phyloP scores from a whole-genome alignment of 2,797 vertebrate genomes.

The Aldrovandia affinis region DNA sequence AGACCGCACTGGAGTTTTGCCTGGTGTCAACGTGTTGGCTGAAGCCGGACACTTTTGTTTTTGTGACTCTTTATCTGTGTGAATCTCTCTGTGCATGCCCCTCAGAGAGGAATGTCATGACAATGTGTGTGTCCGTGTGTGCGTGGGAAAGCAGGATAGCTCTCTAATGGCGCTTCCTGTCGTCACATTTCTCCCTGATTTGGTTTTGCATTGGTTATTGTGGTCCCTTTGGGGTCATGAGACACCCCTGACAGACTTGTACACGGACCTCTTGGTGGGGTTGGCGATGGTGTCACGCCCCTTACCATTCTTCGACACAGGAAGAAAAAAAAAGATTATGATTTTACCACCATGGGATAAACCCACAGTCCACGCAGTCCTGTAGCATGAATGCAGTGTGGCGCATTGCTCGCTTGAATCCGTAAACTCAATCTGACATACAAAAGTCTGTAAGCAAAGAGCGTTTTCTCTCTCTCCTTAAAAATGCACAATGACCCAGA shows the following conservation, averaged over 20 bases:
- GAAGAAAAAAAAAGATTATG: background rate
- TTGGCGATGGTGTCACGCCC: background rate
- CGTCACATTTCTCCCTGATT: background rate
- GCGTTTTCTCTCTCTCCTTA: background rate
- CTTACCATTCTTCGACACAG: background rate
- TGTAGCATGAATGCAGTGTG: conserved; percentile 31
- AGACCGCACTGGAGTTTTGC: conserved; percentile 2
- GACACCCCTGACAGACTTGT: background rate
- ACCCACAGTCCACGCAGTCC: conserved; percentile 1
- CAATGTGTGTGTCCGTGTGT: conserved; percentile 11
- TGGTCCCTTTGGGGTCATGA: background rate
- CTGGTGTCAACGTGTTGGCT: conserved; percentile 4
- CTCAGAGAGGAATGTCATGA: conserved; percentile 15
- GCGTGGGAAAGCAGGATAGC: background rate
- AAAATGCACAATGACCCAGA: conserved; percentile 18
- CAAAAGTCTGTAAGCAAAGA: conserved; percentile 10
- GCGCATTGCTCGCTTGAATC: conserved; percentile 24
- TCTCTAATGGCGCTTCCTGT: background rate
- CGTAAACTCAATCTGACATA: conserved; percentile 24
- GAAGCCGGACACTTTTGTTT: conserved; percentile 9
- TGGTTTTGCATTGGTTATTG: background rate
- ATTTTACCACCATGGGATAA: background rate
- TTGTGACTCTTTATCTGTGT: conserved; percentile 9
- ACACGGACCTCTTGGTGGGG: background rate
- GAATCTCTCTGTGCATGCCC: conserved; percentile 34